A percentile compares a stretch with the other conserved stretches of the same genome.
Evolutionary conservation across 2,797 vertebrate genomes (phyloP).

Genomic region (Gymnocypris eckloni): DNA sequence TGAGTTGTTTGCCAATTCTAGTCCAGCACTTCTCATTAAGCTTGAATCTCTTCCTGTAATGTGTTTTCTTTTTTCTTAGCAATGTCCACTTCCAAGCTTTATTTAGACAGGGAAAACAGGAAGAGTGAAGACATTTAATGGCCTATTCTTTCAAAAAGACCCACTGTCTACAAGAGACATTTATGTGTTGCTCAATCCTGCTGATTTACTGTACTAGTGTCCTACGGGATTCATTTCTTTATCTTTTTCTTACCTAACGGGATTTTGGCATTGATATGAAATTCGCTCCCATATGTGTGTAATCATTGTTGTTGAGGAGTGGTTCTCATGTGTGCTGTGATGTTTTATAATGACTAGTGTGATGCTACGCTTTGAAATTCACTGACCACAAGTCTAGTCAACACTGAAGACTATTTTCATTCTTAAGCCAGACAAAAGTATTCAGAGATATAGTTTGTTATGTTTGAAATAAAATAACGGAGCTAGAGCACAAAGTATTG

Average conservation of each 20-base stretch:
- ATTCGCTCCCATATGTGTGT: background rate
- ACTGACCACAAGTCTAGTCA: background rate
- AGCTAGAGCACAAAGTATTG: background rate
- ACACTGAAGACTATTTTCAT: background rate
- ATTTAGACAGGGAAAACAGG: constrained; percentile 77
- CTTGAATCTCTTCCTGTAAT: constrained; percentile 68
- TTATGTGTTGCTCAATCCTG: constrained; percentile 72
- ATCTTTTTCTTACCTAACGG: constrained; percentile 54
- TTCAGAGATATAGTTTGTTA: background rate
- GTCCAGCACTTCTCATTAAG: constrained; percentile 48
- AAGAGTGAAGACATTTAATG: constrained; percentile 73
- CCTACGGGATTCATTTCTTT: constrained; percentile 64
- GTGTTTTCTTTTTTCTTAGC: constrained; percentile 56
- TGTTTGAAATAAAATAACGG: background rate
- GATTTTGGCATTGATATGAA: background rate
- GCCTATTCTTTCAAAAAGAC: constrained; percentile 80
- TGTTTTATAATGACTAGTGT: background rate
- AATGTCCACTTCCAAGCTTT: constrained; percentile 66
- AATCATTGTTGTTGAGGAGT: background rate
- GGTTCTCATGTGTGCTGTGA: constrained; percentile 14
- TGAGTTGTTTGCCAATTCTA: background rate
- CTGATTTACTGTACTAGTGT: constrained; percentile 75
- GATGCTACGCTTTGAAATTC: background rate
- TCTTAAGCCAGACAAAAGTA: background rate
- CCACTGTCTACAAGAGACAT: constrained; percentile 74